These are phyloP conservation scores for Achatina immaculata DNA, from an alignment of 1,140 invertebrate genomes.

Conservation along the genomic window DNA sequence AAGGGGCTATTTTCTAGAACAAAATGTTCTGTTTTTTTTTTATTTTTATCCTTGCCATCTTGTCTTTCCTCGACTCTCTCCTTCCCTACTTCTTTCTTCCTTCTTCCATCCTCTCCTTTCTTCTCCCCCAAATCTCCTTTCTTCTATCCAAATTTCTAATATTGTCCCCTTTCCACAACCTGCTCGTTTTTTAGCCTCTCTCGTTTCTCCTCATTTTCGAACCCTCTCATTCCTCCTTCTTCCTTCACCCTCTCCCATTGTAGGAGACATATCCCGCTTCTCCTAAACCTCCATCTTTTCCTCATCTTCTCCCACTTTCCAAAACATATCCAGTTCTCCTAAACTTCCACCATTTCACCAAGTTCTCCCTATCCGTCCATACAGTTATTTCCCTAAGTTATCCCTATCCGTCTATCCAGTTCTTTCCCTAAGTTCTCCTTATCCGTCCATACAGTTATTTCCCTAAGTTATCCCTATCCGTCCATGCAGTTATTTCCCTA, in stretches of 20 bases:
- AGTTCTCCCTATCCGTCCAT: too few species aligned
- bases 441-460: too few species aligned
- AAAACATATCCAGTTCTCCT: too few species aligned
- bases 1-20: too few species aligned
- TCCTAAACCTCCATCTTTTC: background rate
- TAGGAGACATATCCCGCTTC: background rate
- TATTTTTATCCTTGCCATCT: background rate
- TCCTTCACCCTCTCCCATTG: background rate
- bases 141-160: background rate
- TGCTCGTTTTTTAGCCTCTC: background rate
- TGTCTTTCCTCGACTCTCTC: background rate
- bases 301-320: background rate
- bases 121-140: background rate
- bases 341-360: too few species aligned
- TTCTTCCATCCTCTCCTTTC: background rate
- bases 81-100: background rate
- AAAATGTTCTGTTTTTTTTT: background rate
- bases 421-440: too few species aligned
- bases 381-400: too few species aligned
- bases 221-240: background rate
- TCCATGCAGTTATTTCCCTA: too few species aligned
- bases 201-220: background rate
- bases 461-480: too few species aligned
- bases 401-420: too few species aligned
- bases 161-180: background rate